Conservation (phyloP, 2,113 vertebrate genomes). For the Hippocampus guttulatus region DNA sequence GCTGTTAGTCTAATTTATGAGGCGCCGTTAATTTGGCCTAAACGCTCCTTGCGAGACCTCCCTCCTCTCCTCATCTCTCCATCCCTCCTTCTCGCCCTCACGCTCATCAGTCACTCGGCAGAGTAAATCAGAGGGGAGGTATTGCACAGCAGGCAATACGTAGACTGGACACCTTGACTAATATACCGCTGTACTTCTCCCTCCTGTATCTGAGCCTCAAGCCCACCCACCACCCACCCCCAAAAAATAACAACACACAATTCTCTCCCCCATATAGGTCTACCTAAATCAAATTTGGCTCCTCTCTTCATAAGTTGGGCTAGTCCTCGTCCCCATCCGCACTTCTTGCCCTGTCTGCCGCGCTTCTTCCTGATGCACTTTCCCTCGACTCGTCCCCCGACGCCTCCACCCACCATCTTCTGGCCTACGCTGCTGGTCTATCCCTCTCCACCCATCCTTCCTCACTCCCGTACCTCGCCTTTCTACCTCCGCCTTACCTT, state of each 20-base stretch:
- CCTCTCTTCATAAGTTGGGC: constrained; percentile 9
- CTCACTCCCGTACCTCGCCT: constrained; percentile 38
- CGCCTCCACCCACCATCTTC: constrained; percentile 21
- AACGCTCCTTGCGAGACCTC: constrained; percentile 67
- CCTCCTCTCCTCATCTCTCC: constrained; percentile 59
- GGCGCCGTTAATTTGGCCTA: constrained; percentile 73
- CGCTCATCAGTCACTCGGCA: constrained; percentile 66
- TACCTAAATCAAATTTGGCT: constrained; percentile 55
- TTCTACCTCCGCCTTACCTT: constrained; percentile 18
- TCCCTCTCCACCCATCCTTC: constrained; percentile 23
- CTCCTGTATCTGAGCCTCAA: constrained; percentile 13
- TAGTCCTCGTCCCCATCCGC: neutral
- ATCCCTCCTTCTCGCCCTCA: constrained; percentile 50
- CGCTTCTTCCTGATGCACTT: constrained; percentile 17
- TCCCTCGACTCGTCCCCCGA: constrained; percentile 1
- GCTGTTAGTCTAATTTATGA: constrained; percentile 73
- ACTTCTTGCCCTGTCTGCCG: constrained; percentile 9
- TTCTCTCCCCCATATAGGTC: constrained; percentile 25
- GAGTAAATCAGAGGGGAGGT: constrained; percentile 72
- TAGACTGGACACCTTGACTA: constrained; percentile 70
- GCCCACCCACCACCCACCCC: constrained; percentile 7
- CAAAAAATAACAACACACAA: constrained; percentile 14
- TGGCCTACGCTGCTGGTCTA: constrained; percentile 24
- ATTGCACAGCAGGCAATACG: constrained; percentile 73
- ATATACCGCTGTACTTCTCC: constrained; percentile 63